Conservation (phyloP, 2,797 vertebrate species). For the Acridotheres tristis region DNA sequence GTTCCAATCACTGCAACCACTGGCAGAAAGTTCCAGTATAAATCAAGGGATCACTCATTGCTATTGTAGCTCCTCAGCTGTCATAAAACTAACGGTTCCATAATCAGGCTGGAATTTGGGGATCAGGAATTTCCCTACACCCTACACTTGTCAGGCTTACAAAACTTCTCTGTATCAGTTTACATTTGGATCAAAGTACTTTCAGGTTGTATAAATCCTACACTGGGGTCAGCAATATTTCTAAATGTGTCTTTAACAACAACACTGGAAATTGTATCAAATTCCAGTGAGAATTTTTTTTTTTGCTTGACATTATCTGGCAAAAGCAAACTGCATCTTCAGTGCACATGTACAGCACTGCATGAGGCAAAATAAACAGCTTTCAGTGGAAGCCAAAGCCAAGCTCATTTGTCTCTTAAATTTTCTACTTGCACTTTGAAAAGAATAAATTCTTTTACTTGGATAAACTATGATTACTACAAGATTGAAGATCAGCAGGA, state of each 20-base stretch:
- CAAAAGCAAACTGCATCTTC: background rate
- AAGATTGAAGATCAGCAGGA: background rate
- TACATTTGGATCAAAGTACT: background rate
- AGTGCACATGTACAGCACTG: background rate
- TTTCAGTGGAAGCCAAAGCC: background rate
- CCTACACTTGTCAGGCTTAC: background rate
- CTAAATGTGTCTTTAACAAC: background rate
- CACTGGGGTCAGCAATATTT: background rate
- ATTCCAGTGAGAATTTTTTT: background rate
- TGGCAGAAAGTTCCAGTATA: background rate
- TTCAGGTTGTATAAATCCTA: background rate
- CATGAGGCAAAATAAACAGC: background rate
- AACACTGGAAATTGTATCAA: background rate
- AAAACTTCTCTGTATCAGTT: background rate
- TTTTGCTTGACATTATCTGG: background rate
- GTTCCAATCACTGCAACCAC: background rate
- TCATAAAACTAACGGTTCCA: background rate
- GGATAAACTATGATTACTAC: background rate
- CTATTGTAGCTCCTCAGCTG: background rate
- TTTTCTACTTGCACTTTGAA: background rate
- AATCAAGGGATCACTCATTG: background rate
- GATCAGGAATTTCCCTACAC: background rate
- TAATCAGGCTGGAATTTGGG: background rate
- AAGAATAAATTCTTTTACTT: background rate
- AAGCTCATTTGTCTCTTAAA: background rate